Conservation (phyloP, 2,888 invertebrate species). For the Cheilosia pagana region DNA sequence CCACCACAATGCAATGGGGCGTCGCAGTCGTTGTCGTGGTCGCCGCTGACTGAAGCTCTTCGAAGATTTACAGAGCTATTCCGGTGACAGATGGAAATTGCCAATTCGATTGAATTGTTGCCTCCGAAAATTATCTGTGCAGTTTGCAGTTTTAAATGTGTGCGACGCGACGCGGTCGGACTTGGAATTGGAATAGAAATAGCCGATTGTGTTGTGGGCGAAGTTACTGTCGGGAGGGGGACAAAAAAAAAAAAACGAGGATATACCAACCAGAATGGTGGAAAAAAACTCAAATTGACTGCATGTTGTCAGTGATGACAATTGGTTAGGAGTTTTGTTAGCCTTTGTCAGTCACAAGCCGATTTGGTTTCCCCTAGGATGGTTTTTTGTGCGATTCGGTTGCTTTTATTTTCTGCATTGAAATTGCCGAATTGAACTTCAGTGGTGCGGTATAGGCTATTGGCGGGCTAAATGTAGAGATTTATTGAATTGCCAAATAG, state of each 20-base stretch:
- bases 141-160: slow-evolving; percentile 72
- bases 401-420: not conserved
- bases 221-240: not conserved
- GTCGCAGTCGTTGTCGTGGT: slow-evolving; percentile 26
- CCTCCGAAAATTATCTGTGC: slow-evolving; percentile 74
- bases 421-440: not conserved
- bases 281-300: slow-evolving; percentile 56
- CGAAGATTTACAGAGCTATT: slow-evolving; percentile 73
- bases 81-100: slow-evolving; percentile 74
- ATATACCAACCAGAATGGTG: not conserved
- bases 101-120: slow-evolving; percentile 75
- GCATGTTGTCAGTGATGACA: slow-evolving; percentile 63
- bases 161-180: slow-evolving; percentile 31
- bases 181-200: slow-evolving; percentile 50
- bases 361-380: slow-evolving; percentile 1
- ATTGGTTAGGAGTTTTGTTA: slow-evolving; percentile 13
- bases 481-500: no score
- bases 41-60: slow-evolving; percentile 37
- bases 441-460: not conserved
- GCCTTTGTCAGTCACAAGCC: slow-evolving; percentile 7
- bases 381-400: not conserved
- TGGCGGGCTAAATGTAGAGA: no score
- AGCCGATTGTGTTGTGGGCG: slow-evolving; percentile 46
- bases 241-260: slow-evolving; percentile 2
- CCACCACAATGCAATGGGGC: slow-evolving; percentile 53